These are phyloP conservation scores for Probaryconus sp. DNA, from an alignment of 1,140 invertebrate species.

Conservation along the genomic window DNA sequence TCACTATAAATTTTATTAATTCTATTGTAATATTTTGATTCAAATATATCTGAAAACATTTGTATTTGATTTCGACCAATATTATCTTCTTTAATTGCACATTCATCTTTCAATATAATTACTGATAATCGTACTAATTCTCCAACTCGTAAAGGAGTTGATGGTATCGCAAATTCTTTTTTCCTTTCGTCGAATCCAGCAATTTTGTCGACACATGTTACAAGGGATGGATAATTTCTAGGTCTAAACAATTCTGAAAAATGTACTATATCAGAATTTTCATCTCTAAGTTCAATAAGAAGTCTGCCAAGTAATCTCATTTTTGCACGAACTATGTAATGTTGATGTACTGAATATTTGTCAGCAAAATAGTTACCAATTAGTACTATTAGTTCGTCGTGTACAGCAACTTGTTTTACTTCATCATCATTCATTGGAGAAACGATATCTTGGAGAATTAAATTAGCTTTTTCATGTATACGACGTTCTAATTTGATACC, in stretches of 20 bases:
- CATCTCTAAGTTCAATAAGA: background rate
- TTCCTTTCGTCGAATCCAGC: background rate
- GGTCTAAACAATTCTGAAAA: conserved; percentile 3
- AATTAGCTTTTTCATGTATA: conserved; percentile 2
- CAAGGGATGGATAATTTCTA: conserved; percentile 12
- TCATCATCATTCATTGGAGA: conserved; percentile 4
- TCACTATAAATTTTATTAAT: background rate
- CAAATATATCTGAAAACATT: background rate
- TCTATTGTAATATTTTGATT: background rate
- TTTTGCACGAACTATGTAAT: conserved; percentile 12
- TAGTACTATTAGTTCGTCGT: conserved; percentile 6
- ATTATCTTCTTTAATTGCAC: background rate
- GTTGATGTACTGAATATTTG: conserved; percentile 4
- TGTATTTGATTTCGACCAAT: background rate
- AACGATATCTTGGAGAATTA: conserved; percentile 1
- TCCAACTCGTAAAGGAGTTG: background rate
- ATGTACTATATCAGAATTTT: conserved; percentile 1
- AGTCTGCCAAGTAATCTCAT: conserved; percentile 14
- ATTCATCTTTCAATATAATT: background rate
- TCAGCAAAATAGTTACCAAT: conserved; percentile 20
- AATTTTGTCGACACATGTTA: background rate
- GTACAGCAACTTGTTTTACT: background rate
- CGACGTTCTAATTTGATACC: conserved; percentile 11
- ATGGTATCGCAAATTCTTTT: background rate
- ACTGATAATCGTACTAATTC: background rate